Base-by-base conservation (phyloP, 2,113 vertebrate species). In the Nyctereutes procyonoides region DNA sequence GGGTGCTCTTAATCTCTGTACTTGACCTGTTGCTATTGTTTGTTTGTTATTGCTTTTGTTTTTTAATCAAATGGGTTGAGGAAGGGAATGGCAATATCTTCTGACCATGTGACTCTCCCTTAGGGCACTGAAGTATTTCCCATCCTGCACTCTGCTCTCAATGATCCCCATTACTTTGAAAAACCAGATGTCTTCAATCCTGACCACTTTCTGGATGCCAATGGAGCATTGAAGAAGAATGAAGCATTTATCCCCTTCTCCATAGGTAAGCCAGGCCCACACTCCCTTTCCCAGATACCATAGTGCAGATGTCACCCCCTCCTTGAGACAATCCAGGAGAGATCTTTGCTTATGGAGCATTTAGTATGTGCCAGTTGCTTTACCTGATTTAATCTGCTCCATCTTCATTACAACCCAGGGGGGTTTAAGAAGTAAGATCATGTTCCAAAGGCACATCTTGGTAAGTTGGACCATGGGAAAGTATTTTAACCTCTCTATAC, bases 241-340 rank as follows among this genome's bases (percentile, higher is more conserved):
- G 93, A 98, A 0, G 98, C 98, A 10, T 98, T 98, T 62, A 92
- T 98, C 13, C 98, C 98, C 15, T 99, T 99, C 71, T 98, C 98
- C 0, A 22, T 48, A 53, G 98, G 97, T 98, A 81, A 97, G 95
- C 2, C 4, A n/a, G 14, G 3, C n/a, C 35, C 8, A 10, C 4
- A 24, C 32, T 19, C 6, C 16, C 55, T 71, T 56, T 30, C 20
- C 4, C 15, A 73, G 76, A 65, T 2, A 26, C 38, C 28, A 58
- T 55, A 71, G 20, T 35, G 28, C 8, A 43, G 13, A 2, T 38
- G 32, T 67, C 4, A 1, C 3, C 2, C 51, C 14, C 55, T 58
- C 19, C 3, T n/a, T 12, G 16, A 56, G 12, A 88, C 48, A 53
- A 6, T 60, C 62, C 62, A 55, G 6, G 14, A 43, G 5, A 76